These are phyloP conservation scores for Hydrozoanthus gracilis DNA, from an alignment of 92 coral and sea anemone genomes.

Conservation along the genomic window DNA sequence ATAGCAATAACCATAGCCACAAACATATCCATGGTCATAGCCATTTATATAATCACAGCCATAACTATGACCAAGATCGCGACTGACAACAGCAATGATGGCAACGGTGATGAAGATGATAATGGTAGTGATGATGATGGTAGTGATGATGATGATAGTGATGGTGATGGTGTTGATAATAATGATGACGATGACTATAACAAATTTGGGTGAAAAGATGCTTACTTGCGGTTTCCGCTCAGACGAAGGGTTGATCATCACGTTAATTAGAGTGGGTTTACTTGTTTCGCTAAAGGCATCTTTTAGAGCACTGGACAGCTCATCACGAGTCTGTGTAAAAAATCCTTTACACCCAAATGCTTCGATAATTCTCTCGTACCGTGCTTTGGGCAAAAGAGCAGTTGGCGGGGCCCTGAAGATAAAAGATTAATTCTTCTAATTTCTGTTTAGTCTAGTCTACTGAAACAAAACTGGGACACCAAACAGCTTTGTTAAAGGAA, in stretches of 20 bases:
- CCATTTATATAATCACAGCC: no score
- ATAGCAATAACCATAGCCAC: no score
- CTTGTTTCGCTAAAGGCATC: conserved; percentile 76
- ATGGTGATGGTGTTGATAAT: neutral
- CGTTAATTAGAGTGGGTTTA: conserved; percentile 79
- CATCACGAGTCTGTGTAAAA: conserved; percentile 79
- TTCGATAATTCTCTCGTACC: conserved; percentile 90
- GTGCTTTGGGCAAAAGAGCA: conserved; percentile 79
- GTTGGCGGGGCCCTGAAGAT: conserved; percentile 86
- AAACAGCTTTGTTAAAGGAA: no score
- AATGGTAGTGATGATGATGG: no score
- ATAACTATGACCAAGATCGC: no score
- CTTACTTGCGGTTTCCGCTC: conserved; percentile 92
- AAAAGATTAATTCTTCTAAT: neutral
- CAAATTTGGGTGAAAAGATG: neutral
- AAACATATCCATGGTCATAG: no score
- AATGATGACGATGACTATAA: neutral
- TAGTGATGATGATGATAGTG: no score
- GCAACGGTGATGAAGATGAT: no score
- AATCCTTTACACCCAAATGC: conserved; percentile 96
- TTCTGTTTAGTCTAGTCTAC: neutral
- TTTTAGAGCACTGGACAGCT: conserved; percentile 69
- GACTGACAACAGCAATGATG: no score
- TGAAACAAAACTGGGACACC: neutral
- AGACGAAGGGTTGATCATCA: conserved; percentile 87